Conservation (phyloP, 1,140 invertebrate species). For the Procambarus clarkii region DNA sequence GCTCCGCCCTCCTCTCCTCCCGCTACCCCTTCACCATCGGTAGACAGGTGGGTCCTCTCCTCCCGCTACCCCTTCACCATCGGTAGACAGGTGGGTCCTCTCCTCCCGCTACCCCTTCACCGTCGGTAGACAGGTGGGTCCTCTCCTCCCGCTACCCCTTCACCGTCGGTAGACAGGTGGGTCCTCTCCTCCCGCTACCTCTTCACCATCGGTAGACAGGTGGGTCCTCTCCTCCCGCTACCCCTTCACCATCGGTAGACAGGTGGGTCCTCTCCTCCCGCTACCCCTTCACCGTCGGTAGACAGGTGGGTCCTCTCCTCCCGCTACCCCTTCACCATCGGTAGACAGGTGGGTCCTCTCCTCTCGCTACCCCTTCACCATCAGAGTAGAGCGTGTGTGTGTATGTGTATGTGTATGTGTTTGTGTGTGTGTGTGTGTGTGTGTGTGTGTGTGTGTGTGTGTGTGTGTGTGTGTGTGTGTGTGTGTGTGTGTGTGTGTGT, state of each 20-base stretch:
- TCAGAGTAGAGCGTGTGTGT: no score
- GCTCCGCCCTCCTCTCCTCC: conserved; percentile 89
- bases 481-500: no score
- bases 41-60: conserved; percentile 74
- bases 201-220: conserved; percentile 80
- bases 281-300: conserved; percentile 84
- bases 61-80: background rate
- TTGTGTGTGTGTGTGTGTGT: no score
- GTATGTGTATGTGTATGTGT: no score
- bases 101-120: background rate
- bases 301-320: conserved; percentile 85
- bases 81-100: background rate
- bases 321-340: conserved; percentile 84
- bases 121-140: conserved; percentile 74
- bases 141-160: conserved; percentile 91
- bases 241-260: conserved; percentile 82
- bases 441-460: no score
- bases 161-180: conserved; percentile 79
- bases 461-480: no score
- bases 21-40: conserved; percentile 85
- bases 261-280: conserved; percentile 86
- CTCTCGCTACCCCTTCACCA: no score
- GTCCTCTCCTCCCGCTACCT: conserved; percentile 91
- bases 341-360: conserved; percentile 75
- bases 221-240: conserved; percentile 89